These are phyloP conservation scores for Eristalinus sepulchralis DNA, from an alignment of 2,888 invertebrate species.

Conservation along the genomic window DNA sequence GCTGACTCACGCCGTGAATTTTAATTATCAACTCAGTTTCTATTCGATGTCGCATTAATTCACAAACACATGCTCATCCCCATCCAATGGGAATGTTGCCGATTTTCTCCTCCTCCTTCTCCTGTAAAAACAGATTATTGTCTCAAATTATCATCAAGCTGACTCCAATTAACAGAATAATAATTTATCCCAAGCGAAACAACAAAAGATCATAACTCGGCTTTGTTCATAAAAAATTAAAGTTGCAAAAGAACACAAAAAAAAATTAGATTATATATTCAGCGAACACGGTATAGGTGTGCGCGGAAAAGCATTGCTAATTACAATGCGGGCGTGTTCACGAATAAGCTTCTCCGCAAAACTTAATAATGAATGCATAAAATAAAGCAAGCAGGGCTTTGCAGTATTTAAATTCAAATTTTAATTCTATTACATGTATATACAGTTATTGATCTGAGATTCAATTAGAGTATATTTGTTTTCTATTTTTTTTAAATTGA, in stretches of 20 bases:
- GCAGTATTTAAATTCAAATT: neutral
- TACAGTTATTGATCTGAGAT: conserved; percentile 26
- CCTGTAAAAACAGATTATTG: conserved; percentile 15
- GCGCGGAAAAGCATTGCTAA: conserved; percentile 3
- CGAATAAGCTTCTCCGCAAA: conserved; percentile 18
- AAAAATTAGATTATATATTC: neutral
- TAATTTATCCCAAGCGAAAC: conserved; percentile 28
- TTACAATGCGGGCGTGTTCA: conserved; percentile 15
- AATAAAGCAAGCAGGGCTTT: neutral
- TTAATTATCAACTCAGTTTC: conserved; percentile 23
- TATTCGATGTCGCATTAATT: neutral
- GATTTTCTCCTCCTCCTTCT: conserved; percentile 12
- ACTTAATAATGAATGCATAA: neutral
- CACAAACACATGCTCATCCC: neutral
- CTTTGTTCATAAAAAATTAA: conserved; percentile 21
- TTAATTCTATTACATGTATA: neutral
- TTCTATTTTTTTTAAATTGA: conserved; percentile 8
- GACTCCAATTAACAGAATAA: conserved; percentile 31
- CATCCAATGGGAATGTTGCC: neutral
- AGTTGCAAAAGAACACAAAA: conserved; percentile 1
- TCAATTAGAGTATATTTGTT: conserved; percentile 12
- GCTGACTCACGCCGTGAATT: conserved; percentile 45
- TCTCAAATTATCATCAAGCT: conserved; percentile 9
- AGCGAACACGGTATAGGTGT: neutral
- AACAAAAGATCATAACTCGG: conserved; percentile 20